Conservation (phyloP, 2,113 vertebrate species). For the Arizona elegans region DNA sequence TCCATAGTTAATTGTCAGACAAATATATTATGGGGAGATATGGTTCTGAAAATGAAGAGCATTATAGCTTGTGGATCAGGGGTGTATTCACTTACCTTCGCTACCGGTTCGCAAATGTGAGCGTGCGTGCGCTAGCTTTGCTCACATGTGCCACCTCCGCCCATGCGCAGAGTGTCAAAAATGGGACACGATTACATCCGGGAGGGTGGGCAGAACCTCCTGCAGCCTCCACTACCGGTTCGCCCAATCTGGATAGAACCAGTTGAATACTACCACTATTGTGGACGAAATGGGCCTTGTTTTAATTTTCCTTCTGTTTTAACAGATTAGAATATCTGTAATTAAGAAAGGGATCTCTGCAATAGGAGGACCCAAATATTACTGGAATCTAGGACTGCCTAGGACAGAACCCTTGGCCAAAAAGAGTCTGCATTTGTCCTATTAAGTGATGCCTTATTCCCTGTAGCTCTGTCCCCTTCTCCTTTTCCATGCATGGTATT, state of each 20-base stretch:
- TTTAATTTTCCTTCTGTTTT: background rate
- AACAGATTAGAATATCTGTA: background rate
- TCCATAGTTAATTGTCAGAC: background rate
- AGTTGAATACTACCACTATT: background rate
- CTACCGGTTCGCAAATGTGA: too few relatives aligned
- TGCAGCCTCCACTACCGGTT: too few relatives aligned
- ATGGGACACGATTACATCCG: too few relatives aligned
- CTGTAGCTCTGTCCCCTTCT: background rate
- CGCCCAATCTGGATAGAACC: too few relatives aligned
- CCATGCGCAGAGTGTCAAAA: too few relatives aligned
- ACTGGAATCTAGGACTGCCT: background rate
- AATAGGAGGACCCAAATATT: background rate
- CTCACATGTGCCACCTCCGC: too few relatives aligned
- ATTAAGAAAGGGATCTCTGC: background rate
- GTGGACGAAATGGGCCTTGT: background rate
- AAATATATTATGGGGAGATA: background rate
- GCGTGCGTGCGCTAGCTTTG: too few relatives aligned
- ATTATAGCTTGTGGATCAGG: too few relatives aligned
- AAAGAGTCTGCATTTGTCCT: background rate
- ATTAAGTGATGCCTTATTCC: background rate
- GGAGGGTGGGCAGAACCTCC: too few relatives aligned
- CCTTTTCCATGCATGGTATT: background rate
- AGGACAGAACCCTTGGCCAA: background rate
- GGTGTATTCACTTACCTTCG: too few relatives aligned
- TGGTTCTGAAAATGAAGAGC: background rate